A percentile compares a stretch with the other conserved stretches of the same genome.
These are phyloP conservation scores for Chamaea fasciata DNA, from an alignment of 2,113 vertebrate species.

Conservation along the genomic window DNA sequence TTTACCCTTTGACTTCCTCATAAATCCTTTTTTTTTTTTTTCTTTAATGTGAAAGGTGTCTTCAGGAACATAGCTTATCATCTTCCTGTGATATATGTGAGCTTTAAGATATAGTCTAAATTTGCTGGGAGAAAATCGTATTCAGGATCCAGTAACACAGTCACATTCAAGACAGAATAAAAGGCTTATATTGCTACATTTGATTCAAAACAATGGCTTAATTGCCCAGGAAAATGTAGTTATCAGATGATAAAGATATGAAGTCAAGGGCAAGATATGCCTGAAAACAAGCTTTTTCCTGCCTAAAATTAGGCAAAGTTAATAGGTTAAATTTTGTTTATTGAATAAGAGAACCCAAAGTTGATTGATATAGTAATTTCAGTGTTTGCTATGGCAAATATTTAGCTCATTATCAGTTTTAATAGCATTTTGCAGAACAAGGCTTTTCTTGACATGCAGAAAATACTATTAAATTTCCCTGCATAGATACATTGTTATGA, in stretches of 20 bases:
- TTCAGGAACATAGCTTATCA: constrained; percentile 10
- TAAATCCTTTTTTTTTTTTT: neutral
- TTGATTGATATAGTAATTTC: constrained; percentile 89
- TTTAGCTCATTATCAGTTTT: constrained; percentile 99
- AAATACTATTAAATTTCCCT: constrained; percentile 98
- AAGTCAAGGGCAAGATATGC: constrained; percentile 65
- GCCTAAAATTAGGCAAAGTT: constrained; percentile 78
- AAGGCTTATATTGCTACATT: constrained; percentile 32
- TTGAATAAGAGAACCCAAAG: constrained; percentile 79
- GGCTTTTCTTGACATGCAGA: constrained; percentile 94
- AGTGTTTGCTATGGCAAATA: constrained; percentile 94
- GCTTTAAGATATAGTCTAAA: constrained; percentile 29
- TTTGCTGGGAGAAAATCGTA: neutral
- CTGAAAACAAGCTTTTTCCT: constrained; percentile 70
- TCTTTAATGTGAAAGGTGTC: neutral
- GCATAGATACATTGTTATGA: constrained; percentile 99
- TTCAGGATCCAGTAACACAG: neutral
- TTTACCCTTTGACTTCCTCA: constrained; percentile 31
- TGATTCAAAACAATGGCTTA: constrained; percentile 55
- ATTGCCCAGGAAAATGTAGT: constrained; percentile 59
- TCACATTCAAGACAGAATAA: constrained; percentile 34
- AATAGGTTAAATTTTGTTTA: constrained; percentile 84
- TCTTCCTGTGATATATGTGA: neutral
- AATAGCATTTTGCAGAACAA: constrained; percentile 89
- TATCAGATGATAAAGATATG: constrained; percentile 66